Base-by-base conservation (phyloP, 2,113 vertebrate species). In the Todiramphus saurophagus region DNA sequence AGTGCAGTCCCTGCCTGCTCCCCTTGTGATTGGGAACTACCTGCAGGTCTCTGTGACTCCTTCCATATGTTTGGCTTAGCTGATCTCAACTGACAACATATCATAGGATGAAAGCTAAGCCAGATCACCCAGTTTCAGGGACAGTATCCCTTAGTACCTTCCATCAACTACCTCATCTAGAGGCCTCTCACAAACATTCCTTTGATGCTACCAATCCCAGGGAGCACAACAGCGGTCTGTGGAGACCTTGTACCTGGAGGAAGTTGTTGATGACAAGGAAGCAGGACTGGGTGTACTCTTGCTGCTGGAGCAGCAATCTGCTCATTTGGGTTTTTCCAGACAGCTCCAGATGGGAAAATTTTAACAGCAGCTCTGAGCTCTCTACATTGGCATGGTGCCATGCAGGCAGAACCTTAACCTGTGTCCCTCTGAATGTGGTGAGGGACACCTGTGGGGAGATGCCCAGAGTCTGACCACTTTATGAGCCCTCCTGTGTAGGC, bases 401-500 rank as follows among this genome's bases (percentile, higher is more conserved):
- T 46, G 44, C 31, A 30, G 72, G 31, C 67, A 89, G 58, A 91
- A 35, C 20, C 41, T 46, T 20, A 60, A 60, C 14, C 43, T 60
- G 28, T 60, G 39, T 69, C 43, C 48, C 58, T 76, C 39, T 39
- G 23, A 51, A 51, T 23, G 24, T 9, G 18, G 33, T 58, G 64
- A 63, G 43, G 16, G 33, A 81, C 11, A 13, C 19, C 51, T 48
- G 35, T 35, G 31, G 51, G 31, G 35, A 59, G n/a, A 41, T 48
- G 25, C 48, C 21, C 72, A 33, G 63, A 80, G 21, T 46, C 6
- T 20, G 11, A 25, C 27, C 27, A 16, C 13, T 2, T 2, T n/a
- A 46, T 0, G 0, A 76, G 63, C 17, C 35, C 15, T 78, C 17
- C 55, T 10, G 1, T 1, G 3, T 4, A 9, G 39, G 33, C 63